Percentiles rank a stretch among this genome's conserved stretches.
Evolutionary conservation across 2,113 vertebrate genomes (phyloP).

Genomic region (Ia io): DNA sequence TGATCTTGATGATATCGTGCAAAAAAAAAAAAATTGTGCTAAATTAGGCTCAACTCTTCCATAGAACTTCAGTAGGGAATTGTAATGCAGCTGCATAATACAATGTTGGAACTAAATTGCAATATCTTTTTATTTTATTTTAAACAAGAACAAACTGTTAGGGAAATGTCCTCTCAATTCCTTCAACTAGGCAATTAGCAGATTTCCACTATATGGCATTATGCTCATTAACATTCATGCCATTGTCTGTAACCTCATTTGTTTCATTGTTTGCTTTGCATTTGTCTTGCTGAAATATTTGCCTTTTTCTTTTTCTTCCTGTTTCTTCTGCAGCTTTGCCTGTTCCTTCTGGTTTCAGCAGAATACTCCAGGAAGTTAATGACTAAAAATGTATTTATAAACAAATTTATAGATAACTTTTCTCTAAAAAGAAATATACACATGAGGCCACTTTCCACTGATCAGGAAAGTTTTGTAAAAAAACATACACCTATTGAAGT

Average conservation of each 20-base stretch:
- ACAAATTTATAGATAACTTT: not conserved
- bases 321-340: conserved; percentile 59
- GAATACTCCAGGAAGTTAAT: not conserved
- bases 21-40: conserved; percentile 50
- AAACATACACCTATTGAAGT: not conserved
- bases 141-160: conserved; percentile 67
- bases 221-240: conserved; percentile 79
- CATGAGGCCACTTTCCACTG: not conserved
- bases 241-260: conserved; percentile 76
- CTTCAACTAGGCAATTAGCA: conserved; percentile 76
- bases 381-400: not conserved
- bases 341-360: conserved; percentile 65
- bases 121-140: conserved; percentile 16
- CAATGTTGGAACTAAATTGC: conserved; percentile 34
- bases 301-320: conserved; percentile 58
- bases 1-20: conserved; percentile 21
- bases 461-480: not conserved
- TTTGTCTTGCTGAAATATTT: conserved; percentile 76
- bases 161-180: conserved; percentile 75
- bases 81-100: conserved; percentile 51
- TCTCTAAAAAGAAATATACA: not conserved
- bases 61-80: conserved; percentile 52
- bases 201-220: conserved; percentile 72
- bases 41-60: conserved; percentile 60
- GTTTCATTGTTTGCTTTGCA: conserved; percentile 79